Evolutionary conservation across 2,797 vertebrate species (phyloP).

Genomic region (Megalops cyprinoides): DNA sequence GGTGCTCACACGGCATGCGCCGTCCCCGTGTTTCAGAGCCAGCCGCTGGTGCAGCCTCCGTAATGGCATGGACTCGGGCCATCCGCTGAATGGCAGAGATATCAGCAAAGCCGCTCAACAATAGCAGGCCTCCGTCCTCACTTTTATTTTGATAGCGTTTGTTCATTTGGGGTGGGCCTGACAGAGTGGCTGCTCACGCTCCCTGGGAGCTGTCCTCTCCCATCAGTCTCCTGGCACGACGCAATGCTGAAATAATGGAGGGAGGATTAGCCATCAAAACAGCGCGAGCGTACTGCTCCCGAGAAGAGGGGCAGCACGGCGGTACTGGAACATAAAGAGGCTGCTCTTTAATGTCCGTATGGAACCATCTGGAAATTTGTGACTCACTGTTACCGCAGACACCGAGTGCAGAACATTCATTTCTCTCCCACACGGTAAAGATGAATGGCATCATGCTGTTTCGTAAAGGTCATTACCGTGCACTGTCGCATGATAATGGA

Average conservation of each 20-base stretch:
- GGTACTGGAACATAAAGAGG: neutral
- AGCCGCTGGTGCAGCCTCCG: too few species aligned
- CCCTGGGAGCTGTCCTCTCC: neutral
- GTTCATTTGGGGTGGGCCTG: neutral
- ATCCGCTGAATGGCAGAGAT: neutral
- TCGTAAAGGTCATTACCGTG: neutral
- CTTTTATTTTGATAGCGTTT: conserved; percentile 1
- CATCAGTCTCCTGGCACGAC: neutral
- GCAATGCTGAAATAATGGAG: neutral
- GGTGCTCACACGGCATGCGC: neutral
- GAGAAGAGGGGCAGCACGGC: neutral
- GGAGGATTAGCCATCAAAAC: conserved; percentile 16
- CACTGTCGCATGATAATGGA: neutral
- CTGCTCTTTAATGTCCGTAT: neutral
- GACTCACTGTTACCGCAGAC: neutral
- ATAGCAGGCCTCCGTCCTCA: neutral
- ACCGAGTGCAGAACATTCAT: neutral
- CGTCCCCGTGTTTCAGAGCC: neutral
- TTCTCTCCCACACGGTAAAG: neutral
- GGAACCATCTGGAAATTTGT: neutral
- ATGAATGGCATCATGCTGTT: neutral
- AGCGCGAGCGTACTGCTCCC: neutral
- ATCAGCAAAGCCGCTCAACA: neutral
- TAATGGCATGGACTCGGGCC: too few species aligned
- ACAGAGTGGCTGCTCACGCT: neutral